Base-by-base conservation (phyloP, 1,140 invertebrate species). In the Papilio dardanus region DNA sequence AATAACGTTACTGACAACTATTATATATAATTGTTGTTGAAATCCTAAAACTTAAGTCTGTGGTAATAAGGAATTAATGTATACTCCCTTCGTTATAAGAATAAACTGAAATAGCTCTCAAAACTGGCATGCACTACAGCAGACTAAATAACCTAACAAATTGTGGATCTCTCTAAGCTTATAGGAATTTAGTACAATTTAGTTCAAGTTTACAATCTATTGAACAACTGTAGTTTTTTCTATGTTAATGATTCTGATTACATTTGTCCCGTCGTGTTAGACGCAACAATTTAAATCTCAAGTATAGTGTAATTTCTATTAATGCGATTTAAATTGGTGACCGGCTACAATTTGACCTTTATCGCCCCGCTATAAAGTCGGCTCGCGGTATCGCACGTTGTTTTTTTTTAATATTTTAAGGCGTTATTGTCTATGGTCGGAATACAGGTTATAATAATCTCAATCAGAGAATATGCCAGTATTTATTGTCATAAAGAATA, bases 251-350 rank as follows among this genome's bases (percentile, higher is more conserved):
- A 71, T 46, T 28, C 24, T 30, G 68, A 71, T 50, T 71, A 71
- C 40, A 21, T 37, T 71, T 71, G 37, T 50, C 6, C 69, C 42
- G 42, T 28, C 19, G 37, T 28, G 19, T 35, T 33, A 50, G 40
- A 42, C 7, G 21, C 68, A 46, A 71, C 37, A 40, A 46, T 42
- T 42, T 40, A 71, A 42, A 58, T 21, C 54, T 12, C 24, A 21
- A 24, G 24, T 24, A 1, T 46, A 50, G 46, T 76, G 75, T 76
- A 71, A 78, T 79, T 78, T 79, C 77, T 81, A 80, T 81, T 83
- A 87, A 87, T 87, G 85, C 76, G 77, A 79, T 87, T 87, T 87
- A 87, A 87, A 87, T 87, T 83, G 80, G 82, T 78, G 66, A 80
- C 77, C 79, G 74, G 76, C 77, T 79, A 77, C 54, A 77, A 74